Conservation (phyloP, 2,797 vertebrate genomes). For the Propithecus deckenii region DNA sequence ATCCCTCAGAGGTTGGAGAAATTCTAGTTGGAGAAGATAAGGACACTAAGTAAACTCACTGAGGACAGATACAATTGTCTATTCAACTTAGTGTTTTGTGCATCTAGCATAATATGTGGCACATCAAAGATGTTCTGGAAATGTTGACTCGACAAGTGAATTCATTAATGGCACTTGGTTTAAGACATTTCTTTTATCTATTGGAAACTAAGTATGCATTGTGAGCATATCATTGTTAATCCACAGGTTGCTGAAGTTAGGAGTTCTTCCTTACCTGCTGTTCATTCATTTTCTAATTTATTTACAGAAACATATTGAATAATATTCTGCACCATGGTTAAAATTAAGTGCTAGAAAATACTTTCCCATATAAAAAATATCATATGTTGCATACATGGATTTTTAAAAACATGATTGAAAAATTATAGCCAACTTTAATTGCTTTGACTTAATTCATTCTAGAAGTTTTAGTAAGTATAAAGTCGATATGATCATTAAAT, state of each 20-base stretch:
- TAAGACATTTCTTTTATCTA: neutral
- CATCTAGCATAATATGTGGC: neutral
- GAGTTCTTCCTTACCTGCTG: neutral
- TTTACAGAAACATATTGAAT: neutral
- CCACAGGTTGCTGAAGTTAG: neutral
- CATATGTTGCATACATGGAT: neutral
- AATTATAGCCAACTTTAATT: neutral
- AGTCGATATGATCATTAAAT: neutral
- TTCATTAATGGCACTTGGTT: neutral
- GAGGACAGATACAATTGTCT: neutral
- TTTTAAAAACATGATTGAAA: constrained; percentile 21
- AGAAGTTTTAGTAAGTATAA: neutral
- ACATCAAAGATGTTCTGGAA: neutral
- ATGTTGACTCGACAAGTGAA: neutral
- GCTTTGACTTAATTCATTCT: neutral
- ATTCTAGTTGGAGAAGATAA: neutral
- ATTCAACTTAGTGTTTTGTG: neutral
- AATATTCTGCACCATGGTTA: neutral
- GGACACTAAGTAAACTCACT: neutral
- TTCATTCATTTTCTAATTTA: neutral
- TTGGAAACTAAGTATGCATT: neutral
- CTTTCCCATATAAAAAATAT: neutral
- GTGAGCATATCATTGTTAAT: neutral
- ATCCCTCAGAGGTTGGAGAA: neutral
- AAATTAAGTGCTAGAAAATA: neutral